Evolutionary conservation across 2,888 invertebrate genomes (phyloP).

Genomic region (Eudemis profundana): DNA sequence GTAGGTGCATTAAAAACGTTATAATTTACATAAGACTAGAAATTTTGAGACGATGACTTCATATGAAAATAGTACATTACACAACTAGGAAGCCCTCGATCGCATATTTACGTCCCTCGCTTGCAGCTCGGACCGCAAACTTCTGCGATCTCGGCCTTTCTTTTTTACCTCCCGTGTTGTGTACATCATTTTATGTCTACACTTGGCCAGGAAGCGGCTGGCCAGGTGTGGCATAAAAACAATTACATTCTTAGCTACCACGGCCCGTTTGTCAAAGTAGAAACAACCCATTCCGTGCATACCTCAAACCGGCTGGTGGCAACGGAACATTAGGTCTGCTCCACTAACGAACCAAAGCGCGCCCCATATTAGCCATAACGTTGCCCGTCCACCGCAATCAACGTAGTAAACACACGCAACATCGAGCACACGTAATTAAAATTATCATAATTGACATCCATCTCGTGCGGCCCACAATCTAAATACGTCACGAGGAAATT

Average conservation of each 20-base stretch:
- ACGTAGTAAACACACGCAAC: constrained; percentile 47
- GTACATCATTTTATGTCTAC: no score
- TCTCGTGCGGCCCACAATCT: constrained; percentile 52
- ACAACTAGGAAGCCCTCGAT: no score
- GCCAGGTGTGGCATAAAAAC: neutral
- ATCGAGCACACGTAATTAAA: constrained; percentile 49
- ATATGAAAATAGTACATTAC: no score
- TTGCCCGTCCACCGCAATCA: constrained; percentile 37
- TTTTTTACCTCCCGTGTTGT: no score
- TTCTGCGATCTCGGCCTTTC: no score
- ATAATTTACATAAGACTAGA: no score
- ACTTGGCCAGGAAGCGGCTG: no score
- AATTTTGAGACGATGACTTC: no score
- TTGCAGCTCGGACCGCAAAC: no score
- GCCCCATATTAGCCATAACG: constrained; percentile 20
- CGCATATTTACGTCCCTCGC: no score
- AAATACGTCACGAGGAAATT: constrained; percentile 47
- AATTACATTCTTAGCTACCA: neutral
- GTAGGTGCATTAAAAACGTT: no score
- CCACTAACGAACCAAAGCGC: constrained; percentile 6
- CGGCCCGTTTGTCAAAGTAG: constrained; percentile 13
- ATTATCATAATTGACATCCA: constrained; percentile 55
- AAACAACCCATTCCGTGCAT: constrained; percentile 14
- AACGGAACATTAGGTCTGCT: constrained; percentile 27
- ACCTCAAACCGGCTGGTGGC: neutral